phyloP scores from a whole-genome alignment of 2,888 invertebrate species.

The Nudaria mundana region DNA sequence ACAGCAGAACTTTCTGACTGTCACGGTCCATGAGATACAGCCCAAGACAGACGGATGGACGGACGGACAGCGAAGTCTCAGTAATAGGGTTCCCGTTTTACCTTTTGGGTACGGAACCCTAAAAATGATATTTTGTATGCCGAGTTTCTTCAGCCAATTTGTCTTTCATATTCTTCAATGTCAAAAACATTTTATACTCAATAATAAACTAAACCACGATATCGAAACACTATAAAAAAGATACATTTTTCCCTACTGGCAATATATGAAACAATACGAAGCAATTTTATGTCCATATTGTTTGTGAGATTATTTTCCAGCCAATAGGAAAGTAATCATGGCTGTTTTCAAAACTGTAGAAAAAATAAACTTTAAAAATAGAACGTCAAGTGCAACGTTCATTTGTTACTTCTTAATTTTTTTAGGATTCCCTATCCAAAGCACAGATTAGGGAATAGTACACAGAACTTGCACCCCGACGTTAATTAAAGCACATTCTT shows the following conservation, averaged over 20 bases:
- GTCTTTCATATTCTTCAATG: neutral
- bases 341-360: conserved; percentile 11
- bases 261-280: conserved; percentile 24
- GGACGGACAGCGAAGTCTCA: too few relatives aligned
- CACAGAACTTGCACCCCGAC: too few relatives aligned
- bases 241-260: conserved; percentile 17
- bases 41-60: too few relatives aligned
- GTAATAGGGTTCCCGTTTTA: too few relatives aligned
- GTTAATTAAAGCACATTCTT: too few relatives aligned
- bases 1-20: too few relatives aligned
- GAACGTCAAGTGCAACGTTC: conserved; percentile 20
- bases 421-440: too few relatives aligned
- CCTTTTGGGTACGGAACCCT: too few relatives aligned
- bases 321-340: conserved; percentile 4
- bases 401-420: too few relatives aligned
- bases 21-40: too few relatives aligned
- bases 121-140: too few relatives aligned
- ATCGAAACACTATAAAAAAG: conserved; percentile 30
- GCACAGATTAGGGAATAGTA: too few relatives aligned
- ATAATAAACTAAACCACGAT: conserved; percentile 18
- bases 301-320: conserved; percentile 19
- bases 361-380: conserved; percentile 22
- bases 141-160: neutral
- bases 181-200: conserved; percentile 24
- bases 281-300: conserved; percentile 30